Evolutionary conservation across 2,888 invertebrate species (phyloP).

Genomic region (Polyommatus iphigenia): DNA sequence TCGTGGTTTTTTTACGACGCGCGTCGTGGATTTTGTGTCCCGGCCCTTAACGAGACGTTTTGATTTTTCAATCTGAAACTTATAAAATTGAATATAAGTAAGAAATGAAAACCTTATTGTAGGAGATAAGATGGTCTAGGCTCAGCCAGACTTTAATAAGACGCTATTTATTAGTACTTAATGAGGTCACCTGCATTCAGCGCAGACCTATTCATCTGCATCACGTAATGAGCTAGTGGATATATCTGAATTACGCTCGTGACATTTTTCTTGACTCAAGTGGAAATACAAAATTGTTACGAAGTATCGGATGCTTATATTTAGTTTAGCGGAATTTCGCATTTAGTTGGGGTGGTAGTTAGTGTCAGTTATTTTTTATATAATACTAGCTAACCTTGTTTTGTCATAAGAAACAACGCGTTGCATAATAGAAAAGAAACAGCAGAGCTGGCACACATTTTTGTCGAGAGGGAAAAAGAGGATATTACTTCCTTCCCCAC

Average conservation of each 20-base stretch:
- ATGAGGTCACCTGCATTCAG: constrained; percentile 18
- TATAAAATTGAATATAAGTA: neutral
- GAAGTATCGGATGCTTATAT: neutral
- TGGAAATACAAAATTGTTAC: neutral
- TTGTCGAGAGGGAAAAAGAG: no score
- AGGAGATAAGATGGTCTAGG: neutral
- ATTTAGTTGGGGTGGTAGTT: no score
- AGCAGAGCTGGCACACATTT: no score
- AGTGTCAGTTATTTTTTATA: no score
- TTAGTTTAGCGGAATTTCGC: neutral
- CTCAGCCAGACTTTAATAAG: neutral
- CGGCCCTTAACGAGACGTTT: no score
- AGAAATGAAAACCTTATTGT: neutral
- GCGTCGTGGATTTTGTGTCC: no score
- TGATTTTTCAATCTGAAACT: neutral
- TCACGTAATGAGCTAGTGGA: constrained; percentile 7
- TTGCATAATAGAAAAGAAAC: no score
- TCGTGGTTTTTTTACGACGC: no score
- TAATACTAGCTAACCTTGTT: neutral
- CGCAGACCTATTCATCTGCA: constrained; percentile 6
- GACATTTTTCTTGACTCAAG: constrained; percentile 7
- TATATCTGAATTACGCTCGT: constrained; percentile 9
- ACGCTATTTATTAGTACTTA: constrained; percentile 12
- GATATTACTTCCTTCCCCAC: no score
- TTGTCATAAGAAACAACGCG: no score